Percentiles rank a stretch among this genome's conserved stretches.
Evolutionary conservation across 2,888 invertebrate genomes (phyloP).

Genomic region (Neoitamus cyanurus): DNA sequence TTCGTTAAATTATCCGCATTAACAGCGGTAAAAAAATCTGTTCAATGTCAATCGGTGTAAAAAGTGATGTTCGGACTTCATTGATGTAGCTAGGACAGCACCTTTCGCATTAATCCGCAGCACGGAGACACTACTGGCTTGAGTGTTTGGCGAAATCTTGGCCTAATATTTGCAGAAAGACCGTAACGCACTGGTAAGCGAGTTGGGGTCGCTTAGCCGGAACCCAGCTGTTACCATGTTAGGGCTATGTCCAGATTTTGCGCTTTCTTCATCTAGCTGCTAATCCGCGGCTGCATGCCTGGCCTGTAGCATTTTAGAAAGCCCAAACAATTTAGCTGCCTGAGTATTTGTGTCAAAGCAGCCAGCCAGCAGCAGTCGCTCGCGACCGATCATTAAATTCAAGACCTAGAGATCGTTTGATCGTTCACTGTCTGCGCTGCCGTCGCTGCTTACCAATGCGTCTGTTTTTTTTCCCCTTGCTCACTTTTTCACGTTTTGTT

Average conservation of each 20-base stretch:
- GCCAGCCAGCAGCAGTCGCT: background rate
- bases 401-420: conserved; percentile 6
- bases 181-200: background rate
- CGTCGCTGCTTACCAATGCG: conserved; percentile 21
- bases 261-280: background rate
- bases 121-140: background rate
- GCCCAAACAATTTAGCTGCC: conserved; percentile 21
- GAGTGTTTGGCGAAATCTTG: background rate
- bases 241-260: background rate
- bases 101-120: background rate
- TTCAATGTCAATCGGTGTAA: background rate
- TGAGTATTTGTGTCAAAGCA: background rate
- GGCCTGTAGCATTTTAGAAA: conserved; percentile 3
- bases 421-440: background rate
- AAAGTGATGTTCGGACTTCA: background rate
- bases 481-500: conserved; percentile 40
- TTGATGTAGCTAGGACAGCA: background rate
- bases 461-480: conserved; percentile 7
- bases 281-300: background rate
- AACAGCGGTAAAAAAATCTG: background rate
- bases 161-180: background rate
- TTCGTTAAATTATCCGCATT: background rate
- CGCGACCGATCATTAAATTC: conserved; percentile 15
- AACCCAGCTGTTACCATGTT: background rate
- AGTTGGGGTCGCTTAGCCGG: background rate